A percentile compares a stretch with the other conserved stretches of the same genome.
These are phyloP conservation scores for Paramormyrops kingsleyae DNA, from an alignment of 2,113 vertebrate genomes.

Conservation along the genomic window DNA sequence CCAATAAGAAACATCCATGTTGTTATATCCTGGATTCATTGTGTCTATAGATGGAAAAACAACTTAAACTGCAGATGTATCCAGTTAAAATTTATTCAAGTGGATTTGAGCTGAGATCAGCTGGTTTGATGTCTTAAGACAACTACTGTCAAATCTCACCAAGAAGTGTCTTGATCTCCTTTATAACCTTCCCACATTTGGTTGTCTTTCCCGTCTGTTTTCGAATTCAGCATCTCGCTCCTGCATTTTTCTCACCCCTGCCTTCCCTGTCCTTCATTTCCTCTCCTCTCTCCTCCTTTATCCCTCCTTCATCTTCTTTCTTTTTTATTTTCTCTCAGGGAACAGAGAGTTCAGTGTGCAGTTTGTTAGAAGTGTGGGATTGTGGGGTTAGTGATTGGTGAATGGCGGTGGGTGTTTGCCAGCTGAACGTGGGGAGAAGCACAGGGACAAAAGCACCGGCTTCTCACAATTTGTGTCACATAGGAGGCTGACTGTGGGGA, in stretches of 20 bases:
- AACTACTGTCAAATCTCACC: neutral
- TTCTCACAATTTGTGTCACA: conserved; percentile 13
- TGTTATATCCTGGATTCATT: neutral
- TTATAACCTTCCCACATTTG: neutral
- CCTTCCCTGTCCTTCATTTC: neutral
- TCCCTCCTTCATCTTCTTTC: neutral
- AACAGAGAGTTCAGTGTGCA: conserved; percentile 14
- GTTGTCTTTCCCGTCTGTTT: neutral
- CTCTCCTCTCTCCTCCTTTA: neutral
- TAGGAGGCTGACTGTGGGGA: neutral
- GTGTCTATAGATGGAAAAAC: neutral
- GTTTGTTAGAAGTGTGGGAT: neutral
- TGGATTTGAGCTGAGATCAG: neutral
- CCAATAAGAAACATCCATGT: neutral
- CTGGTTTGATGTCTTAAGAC: neutral
- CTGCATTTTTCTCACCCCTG: neutral
- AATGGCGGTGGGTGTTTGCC: neutral
- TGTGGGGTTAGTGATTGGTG: neutral
- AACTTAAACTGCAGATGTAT: neutral
- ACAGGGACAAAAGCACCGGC: neutral
- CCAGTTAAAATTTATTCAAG: neutral
- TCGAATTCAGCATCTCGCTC: neutral
- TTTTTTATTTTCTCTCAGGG: neutral
- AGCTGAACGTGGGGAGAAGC: neutral
- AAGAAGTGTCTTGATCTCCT: neutral